Evolutionary conservation across 2,113 vertebrate species (phyloP).

Genomic region (Myrmophylax atrothorax): DNA sequence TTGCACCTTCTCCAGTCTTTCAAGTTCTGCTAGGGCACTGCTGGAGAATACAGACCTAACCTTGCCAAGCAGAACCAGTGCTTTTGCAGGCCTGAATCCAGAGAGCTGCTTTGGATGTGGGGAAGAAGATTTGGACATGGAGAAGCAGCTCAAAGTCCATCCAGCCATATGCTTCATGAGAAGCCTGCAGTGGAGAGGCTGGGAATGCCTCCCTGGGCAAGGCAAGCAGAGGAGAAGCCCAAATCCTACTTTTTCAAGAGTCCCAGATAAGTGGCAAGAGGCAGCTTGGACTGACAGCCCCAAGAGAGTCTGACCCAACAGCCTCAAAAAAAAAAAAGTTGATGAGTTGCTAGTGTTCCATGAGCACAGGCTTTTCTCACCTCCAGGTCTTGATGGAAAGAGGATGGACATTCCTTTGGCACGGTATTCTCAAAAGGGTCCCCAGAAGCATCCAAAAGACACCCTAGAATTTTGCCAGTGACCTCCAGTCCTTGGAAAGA

Average conservation of each 20-base stretch:
- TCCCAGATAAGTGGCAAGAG: not conserved
- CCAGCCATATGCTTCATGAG: not conserved
- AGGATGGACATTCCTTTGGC: not conserved
- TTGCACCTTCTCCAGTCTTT: not conserved
- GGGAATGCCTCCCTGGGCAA: not conserved
- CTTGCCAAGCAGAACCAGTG: not conserved
- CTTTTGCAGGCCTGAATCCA: not conserved
- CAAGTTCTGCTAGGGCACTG: not conserved
- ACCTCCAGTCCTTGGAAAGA: not conserved
- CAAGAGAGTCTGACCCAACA: not conserved
- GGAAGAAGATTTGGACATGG: not conserved
- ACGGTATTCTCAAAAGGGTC: rapidly evolving
- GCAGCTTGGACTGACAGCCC: not conserved
- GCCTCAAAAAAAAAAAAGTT: not conserved
- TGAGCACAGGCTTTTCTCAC: not conserved
- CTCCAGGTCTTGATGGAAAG: not conserved
- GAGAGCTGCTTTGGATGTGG: not conserved
- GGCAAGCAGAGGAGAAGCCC: not conserved
- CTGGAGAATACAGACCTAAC: not conserved
- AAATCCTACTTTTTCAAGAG: not conserved
- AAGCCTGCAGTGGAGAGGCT: not conserved
- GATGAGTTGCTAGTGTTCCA: not conserved
- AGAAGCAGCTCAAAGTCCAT: not conserved
- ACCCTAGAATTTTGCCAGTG: not conserved
- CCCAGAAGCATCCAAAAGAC: not conserved